A percentile compares a stretch with the other conserved stretches of the same genome.
These are phyloP conservation scores for Dimorphilus gyrociliatus DNA, from an alignment of 2,888 invertebrate species.

Conservation along the genomic window DNA sequence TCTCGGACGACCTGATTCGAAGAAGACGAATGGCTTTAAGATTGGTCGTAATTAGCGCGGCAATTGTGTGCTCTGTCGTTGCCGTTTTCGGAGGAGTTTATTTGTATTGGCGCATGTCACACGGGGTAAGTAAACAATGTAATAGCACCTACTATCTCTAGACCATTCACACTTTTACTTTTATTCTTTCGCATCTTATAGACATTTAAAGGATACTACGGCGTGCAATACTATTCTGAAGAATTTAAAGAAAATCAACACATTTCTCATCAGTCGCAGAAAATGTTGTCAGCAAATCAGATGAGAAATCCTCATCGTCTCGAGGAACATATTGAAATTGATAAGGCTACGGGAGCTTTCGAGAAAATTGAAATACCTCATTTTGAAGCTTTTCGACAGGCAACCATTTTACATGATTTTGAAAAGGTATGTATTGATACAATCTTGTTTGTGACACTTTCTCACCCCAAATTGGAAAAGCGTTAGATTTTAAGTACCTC, in stretches of 20 bases:
- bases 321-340: constrained; percentile 65
- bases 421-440: constrained; percentile 47
- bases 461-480: too few species aligned
- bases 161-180: not conserved
- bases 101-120: constrained; percentile 3
- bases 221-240: constrained; percentile 8
- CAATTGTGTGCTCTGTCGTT: constrained; percentile 1
- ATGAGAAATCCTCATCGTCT: constrained; percentile 41
- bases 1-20: too few species aligned
- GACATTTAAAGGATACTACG: constrained; percentile 7
- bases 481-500: too few species aligned
- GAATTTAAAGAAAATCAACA: constrained; percentile 4
- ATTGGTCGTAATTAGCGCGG: not conserved
- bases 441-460: too few species aligned
- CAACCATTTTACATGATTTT: constrained; percentile 83
- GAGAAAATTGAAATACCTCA: constrained; percentile 61
- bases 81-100: constrained; percentile 3
- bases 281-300: not conserved
- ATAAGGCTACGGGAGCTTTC: constrained; percentile 49
- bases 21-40: too few species aligned
- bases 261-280: constrained; percentile 1
- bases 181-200: constrained; percentile 3
- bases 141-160: not conserved
- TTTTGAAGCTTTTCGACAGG: constrained; percentile 59
- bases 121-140: constrained; percentile 1